Evolutionary conservation across 2,797 vertebrate species (phyloP), one percentile per base, ranked within the genome.

Genomic region (Thaleichthys pacificus): DNA sequence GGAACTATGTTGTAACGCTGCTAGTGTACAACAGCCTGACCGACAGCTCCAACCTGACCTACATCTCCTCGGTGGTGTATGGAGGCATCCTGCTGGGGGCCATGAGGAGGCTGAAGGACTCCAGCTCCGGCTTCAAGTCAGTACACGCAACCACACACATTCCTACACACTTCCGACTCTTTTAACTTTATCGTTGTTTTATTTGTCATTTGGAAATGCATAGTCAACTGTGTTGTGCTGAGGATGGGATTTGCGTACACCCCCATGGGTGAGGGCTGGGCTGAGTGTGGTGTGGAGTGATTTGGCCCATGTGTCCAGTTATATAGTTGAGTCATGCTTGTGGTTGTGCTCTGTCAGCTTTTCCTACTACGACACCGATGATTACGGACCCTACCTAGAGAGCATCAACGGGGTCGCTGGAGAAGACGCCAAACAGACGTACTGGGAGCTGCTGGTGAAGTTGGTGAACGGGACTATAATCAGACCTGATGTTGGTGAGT

Each of bases 391-490:
- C 0, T 87, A 24, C 69, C 78, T 92, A 74, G 71, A 81, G 79
- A 89, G 88, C 70, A 83, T 91, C 49, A 91, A 91, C 0, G 89
- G 85, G 11, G 0, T 91, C 38, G 75, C 80, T 22, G 86, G 83
- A n/a, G 80, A 58, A 15, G 0, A 47, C 0, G 0, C 57, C 19
- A 54, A 83, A 0, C 82, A 4, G 0, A 90, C 89, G 0, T 89
- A 89, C 80, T 92, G 91, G 89, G 22, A 87, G 81, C 54, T 91
- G 57, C 74, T 85, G 78, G 85, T 85, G 12, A 72, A 42, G 32
- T 7, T 24, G 0, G 24, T 5, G 21, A 47, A 77, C 28, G 81
- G 75, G 0, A 35, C 35, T 7, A 70, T 66, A 35, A 60, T 26
- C 24, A 70, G 15, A 56, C 72, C 80, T 32, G 21, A 89, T 71